Evolutionary conservation across 2,113 vertebrate genomes (phyloP).

Genomic region (Caretta caretta): DNA sequence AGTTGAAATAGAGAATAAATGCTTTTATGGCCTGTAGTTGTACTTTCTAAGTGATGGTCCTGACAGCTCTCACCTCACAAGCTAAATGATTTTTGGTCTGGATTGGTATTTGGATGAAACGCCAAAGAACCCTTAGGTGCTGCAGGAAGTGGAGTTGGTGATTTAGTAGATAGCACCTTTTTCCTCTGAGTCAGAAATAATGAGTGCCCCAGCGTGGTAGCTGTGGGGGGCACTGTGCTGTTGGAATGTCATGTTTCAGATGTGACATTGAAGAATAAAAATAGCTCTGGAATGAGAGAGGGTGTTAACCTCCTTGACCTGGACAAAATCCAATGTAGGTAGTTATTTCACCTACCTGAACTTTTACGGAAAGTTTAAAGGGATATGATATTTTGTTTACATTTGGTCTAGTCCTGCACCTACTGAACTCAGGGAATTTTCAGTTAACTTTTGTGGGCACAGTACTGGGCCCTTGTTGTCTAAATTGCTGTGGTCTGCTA

Average conservation of each 20-base stretch:
- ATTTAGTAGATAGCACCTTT: background rate
- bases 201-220: background rate
- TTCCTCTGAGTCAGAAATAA: background rate
- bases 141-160: background rate
- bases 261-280: background rate
- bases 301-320: background rate
- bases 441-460: background rate
- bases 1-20: background rate
- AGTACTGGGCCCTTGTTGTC: background rate
- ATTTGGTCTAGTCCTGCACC: background rate
- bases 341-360: background rate
- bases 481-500: background rate
- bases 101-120: background rate
- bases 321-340: background rate
- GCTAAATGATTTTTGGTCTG: background rate
- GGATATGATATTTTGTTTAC: rapidly evolving
- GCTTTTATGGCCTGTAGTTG: background rate
- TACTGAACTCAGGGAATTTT: background rate
- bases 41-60: background rate
- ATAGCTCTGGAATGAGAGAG: background rate
- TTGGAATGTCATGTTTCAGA: background rate
- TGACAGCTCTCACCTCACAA: background rate
- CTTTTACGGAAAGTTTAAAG: background rate
- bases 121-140: background rate
- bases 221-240: background rate